Base-by-base conservation (phyloP, 1,140 invertebrate genomes). In the Dufourea novaeangliae region DNA sequence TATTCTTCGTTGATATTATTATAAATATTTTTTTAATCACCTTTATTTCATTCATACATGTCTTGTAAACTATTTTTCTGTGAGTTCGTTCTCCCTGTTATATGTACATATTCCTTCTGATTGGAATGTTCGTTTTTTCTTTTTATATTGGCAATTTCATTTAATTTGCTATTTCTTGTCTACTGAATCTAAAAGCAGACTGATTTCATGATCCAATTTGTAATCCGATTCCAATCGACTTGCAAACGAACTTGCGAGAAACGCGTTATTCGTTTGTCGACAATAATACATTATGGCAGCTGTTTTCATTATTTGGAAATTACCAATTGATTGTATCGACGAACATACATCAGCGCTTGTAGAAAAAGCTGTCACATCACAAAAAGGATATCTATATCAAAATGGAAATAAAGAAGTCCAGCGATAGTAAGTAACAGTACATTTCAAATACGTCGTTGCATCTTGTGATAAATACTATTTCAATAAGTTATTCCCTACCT, bases 261-360 rank as follows among this genome's bases (percentile, higher is more conserved):
- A 72, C 17, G 12, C 62, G 70, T 69, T 80, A 22, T 46, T 82
- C 82, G 37, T 22, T 44, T 83, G 64, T 83, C 70, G 44, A 37
- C 72, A 88, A 88, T 86, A 87, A 88, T 88, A 50, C 63, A 85
- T 74, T 74, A 64, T 79, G 39, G 68, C 71, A 72, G 57, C 71
- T 86, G 70, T 82, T 81, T 83, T 81, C 61, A 79, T 84, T 86
- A 80, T 86, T 87, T 83, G 59, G 66, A 66, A 34, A 85, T 64
- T 75, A 82, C 85, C 79, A 75, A 75, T 86, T 88, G 78, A 87
- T 87, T 86, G 63, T 75, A 76, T 71, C 76, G 22, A 34, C 59
- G 54, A 64, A 74, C 52, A 52, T 46, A 76, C 39, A 61, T 20
- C 32, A 39, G 44, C 41, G 46, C 11, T 62, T 56, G 56, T 78